Evolutionary conservation across 64 coral and sea anemone species (phyloP), one percentile per base, ranked within the genome.

Genomic region (Exaiptasia diaphana): DNA sequence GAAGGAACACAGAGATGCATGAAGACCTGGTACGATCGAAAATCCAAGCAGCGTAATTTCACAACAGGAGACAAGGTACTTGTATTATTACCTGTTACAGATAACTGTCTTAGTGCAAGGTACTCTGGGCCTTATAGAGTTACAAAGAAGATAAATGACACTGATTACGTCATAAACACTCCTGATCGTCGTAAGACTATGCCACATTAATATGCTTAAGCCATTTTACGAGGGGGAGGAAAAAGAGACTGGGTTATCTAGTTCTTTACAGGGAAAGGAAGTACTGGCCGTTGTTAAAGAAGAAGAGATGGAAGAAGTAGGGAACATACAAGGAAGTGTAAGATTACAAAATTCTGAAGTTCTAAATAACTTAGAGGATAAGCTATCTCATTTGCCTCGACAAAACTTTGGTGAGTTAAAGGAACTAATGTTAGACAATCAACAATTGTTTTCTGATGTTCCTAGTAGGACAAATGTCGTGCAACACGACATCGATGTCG

Each of bases 121-220:
- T 67, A 67, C 29, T 67, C 13, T 67, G 78, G 59, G 50, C 78
- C 18, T 31, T 81, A 76, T 53, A 17, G 34, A 5, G 45, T 76
- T 20, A 52, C 52, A 34, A 76, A 76, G 48, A 76, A 54, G 39
- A 24, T 53, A 3, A 35, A 28, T 36, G 73, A 76, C 26, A 18
- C 57, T 15, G 39, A 76, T 35, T 76, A 76, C 35, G 25, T 76
- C 9, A 54, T 76, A 8, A 14, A 17, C 22, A 76, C 73, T 12
- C 73, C 45, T n/a, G 73, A 76, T 35, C 18, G 73, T 15, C 73
- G 73, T 9, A 76, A 52, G 39, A 75, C 28, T 75, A 53, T 75
- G 72, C 44, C 72, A 75, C 26, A 50, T 75, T 12, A 75, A 75
- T 24, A 75, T 75, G 72, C 38, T 75, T 26, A 75, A 75, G 38